phyloP scores from a whole-genome alignment of 2,888 invertebrate genomes.

The Itoplectis maculator region DNA sequence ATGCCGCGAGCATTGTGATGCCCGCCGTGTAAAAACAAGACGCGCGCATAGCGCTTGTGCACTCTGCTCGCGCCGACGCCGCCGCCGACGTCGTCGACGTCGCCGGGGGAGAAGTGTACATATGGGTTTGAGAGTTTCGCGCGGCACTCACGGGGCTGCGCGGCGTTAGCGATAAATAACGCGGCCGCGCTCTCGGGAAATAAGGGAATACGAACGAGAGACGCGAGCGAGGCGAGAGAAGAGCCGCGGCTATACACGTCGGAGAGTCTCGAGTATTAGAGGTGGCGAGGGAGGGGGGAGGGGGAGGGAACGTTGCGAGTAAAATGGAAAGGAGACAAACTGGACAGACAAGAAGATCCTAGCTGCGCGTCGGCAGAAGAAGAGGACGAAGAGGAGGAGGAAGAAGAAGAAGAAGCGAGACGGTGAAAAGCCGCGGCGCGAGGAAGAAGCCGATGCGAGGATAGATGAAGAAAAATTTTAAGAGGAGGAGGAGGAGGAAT shows the following conservation, averaged over 20 bases:
- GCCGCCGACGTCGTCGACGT: slow-evolving; percentile 58
- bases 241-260: slow-evolving; percentile 4
- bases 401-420: slow-evolving; percentile 49
- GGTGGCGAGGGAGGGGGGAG: slow-evolving; percentile 18
- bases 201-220: slow-evolving; percentile 64
- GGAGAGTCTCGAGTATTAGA: slow-evolving; percentile 29
- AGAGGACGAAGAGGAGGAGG: slow-evolving; percentile 14
- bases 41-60: slow-evolving; percentile 57
- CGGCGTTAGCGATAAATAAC: slow-evolving; percentile 79
- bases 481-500: slow-evolving; percentile 32
- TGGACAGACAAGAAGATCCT: slow-evolving; percentile 56
- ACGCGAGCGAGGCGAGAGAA: slow-evolving; percentile 39
- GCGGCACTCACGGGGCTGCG: slow-evolving; percentile 65
- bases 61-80: slow-evolving; percentile 41
- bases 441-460: slow-evolving; percentile 52
- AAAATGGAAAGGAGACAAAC: slow-evolving; percentile 52
- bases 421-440: slow-evolving; percentile 56
- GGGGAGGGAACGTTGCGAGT: slow-evolving; percentile 5
- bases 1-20: slow-evolving; percentile 68
- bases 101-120: slow-evolving; percentile 63
- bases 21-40: slow-evolving; percentile 65
- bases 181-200: slow-evolving; percentile 71
- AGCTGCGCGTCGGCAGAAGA: slow-evolving; percentile 36
- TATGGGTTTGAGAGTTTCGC: slow-evolving; percentile 72
- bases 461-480: slow-evolving; percentile 30